Conservation (phyloP, 2,113 vertebrate species). For the Upupa epops region DNA sequence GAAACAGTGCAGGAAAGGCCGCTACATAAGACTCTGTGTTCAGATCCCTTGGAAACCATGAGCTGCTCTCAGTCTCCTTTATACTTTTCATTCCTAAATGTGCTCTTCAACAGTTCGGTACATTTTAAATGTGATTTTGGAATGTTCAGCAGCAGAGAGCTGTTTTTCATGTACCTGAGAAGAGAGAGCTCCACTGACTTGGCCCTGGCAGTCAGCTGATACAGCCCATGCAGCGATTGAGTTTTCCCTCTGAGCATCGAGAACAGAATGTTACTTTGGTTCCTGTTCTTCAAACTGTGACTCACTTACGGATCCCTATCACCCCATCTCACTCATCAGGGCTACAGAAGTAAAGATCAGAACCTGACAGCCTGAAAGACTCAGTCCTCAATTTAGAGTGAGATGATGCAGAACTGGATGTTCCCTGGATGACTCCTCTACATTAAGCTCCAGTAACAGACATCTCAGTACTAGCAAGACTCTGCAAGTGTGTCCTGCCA, state of each 20-base stretch:
- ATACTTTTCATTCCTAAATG: not conserved
- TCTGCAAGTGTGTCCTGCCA: not conserved
- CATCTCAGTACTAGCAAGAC: not conserved
- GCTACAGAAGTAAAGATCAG: conserved; percentile 17
- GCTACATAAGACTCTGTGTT: not conserved
- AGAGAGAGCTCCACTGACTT: not conserved
- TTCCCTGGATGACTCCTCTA: not conserved
- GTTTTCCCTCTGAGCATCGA: not conserved
- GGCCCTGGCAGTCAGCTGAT: not conserved
- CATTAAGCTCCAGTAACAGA: not conserved
- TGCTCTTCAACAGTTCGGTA: not conserved
- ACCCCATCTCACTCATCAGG: not conserved
- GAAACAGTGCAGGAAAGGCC: not conserved
- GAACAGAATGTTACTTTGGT: conserved; percentile 41
- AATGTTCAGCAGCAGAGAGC: not conserved
- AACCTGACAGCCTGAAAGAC: not conserved
- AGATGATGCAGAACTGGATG: not conserved
- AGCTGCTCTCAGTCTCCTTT: not conserved
- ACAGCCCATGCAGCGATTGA: not conserved
- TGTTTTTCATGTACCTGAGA: not conserved
- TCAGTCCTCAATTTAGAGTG: not conserved
- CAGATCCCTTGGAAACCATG: not conserved
- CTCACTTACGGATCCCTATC: not conserved
- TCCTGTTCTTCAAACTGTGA: conserved; percentile 7
- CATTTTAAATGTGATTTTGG: not conserved